Base-by-base conservation (phyloP, 30 jellyfish, hydroid and myxozoan species). In the Hydractinia symbiolongicarpus region DNA sequence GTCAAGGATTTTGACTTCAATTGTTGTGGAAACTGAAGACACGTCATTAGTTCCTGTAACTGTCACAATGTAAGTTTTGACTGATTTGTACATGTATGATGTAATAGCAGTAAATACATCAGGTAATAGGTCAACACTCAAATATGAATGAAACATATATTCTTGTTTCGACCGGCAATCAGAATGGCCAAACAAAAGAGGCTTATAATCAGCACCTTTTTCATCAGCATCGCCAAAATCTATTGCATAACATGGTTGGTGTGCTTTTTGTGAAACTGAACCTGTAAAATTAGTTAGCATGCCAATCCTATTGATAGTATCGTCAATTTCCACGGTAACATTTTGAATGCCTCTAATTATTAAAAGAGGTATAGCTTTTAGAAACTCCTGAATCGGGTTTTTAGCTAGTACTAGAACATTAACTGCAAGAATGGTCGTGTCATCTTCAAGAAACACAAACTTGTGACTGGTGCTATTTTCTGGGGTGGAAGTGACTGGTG, bases 1-100 rank as follows among this genome's bases (percentile, higher is more conserved):
- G 17, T 64, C 74, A n/a, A n/a, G 19, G 4, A 64, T 64, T 64
- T 64, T 44, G 9, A 64, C 52, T 64, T 64, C 74, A 64, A 64
- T n/a, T n/a, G 74, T 7, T 64, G 74, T 51, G 9, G 9, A 7
- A 13, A 64, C 19, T n/a, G 19, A 7, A 6, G 74, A 64, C 1
- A 64, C 16, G 17, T 64, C 74, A 13, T 64, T 64, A n/a, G 19
- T 64, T 1, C 19, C 74, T 6, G 16, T 64, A 64, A 64, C 74
- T 64, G 74, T 64, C 74, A 64, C 52, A 0, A 51, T n/a, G 40
- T n/a, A 64, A n/a, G 74, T 64, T 64, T 64, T 64, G 74, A 64
- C 40, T 64, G 19, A 44, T n/a, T 64, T 51, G 74, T 64, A 64
- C 16, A 13, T 6, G 16, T 64, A 51, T 7, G 17, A n/a, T 51